Conservation (phyloP, 2,888 invertebrate genomes). For the Hirtodrosophila histrioides region DNA sequence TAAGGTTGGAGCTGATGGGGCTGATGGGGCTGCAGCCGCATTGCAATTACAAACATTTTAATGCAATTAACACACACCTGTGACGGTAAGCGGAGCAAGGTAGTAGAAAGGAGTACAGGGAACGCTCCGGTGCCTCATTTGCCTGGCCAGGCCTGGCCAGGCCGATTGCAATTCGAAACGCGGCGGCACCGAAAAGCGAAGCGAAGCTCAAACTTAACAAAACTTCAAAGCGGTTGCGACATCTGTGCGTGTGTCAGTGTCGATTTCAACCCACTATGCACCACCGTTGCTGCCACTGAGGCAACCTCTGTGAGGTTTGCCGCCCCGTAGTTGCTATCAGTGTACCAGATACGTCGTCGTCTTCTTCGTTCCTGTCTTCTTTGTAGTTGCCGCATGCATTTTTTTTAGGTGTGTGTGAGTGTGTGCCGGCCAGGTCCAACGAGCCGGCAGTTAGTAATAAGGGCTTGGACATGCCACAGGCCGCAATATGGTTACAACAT, state of each 20-base stretch:
- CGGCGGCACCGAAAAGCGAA: conserved; percentile 61
- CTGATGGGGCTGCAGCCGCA: conserved; percentile 42
- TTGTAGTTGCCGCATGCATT: conserved; percentile 71
- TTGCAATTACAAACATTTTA: conserved; percentile 82
- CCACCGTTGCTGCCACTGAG: conserved; percentile 3
- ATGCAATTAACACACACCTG: conserved; percentile 81
- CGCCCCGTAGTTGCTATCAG: conserved; percentile 71
- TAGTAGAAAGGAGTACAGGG: conserved; percentile 6
- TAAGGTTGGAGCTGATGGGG: conserved; percentile 31
- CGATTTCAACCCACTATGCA: conserved; percentile 63
- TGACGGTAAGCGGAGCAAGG: conserved; percentile 12
- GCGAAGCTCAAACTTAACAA: conserved; percentile 53
- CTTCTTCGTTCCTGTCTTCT: conserved; percentile 42
- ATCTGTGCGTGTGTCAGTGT: conserved; percentile 62
- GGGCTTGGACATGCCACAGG: conserved; percentile 54
- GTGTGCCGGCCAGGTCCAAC: conserved; percentile 42
- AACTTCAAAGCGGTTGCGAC: conserved; percentile 51
- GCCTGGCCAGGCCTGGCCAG: conserved; percentile 56
- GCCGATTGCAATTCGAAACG: conserved; percentile 71
- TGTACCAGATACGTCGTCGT: conserved; percentile 63
- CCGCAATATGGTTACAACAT: conserved; percentile 57
- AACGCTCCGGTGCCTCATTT: conserved; percentile 67
- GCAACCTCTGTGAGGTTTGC: conserved; percentile 63
- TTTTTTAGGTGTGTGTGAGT: conserved; percentile 10
- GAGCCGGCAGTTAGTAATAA: conserved; percentile 50